phyloP scores from a whole-genome alignment of 2,797 vertebrate genomes.

The Gallinago nigripennis region DNA sequence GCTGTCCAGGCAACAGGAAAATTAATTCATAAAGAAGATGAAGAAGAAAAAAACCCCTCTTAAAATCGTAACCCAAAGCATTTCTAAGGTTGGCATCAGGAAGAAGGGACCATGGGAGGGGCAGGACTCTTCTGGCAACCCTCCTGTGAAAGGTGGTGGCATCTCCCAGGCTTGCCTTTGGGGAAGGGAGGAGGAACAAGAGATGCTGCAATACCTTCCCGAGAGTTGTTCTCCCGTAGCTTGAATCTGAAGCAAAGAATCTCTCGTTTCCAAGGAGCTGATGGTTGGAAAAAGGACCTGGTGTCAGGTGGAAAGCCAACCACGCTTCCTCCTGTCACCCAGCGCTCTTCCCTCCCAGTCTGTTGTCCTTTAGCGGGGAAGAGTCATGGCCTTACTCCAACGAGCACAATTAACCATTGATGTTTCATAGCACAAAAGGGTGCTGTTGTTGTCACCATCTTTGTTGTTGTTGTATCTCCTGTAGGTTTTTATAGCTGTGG shows the following conservation, averaged over 20 bases:
- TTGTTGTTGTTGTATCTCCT: conserved; percentile 37
- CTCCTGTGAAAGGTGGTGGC: neutral
- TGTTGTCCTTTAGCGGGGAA: conserved; percentile 8
- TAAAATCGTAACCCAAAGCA: conserved; percentile 22
- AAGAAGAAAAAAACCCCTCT: conserved; percentile 39
- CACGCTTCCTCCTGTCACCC: neutral
- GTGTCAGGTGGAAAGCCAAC: neutral
- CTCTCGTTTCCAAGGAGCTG: conserved; percentile 38
- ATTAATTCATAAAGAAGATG: neutral
- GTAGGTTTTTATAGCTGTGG: conserved; percentile 57
- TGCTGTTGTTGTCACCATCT: conserved; percentile 24
- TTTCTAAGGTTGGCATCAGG: neutral
- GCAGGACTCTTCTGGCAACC: conserved; percentile 46
- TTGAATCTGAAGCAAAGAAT: conserved; percentile 21
- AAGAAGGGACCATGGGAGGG: conserved; percentile 41
- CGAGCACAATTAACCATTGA: conserved; percentile 37
- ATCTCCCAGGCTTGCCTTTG: neutral
- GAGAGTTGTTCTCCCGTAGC: neutral
- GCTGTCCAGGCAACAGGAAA: conserved; percentile 28
- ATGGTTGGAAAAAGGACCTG: conserved; percentile 54
- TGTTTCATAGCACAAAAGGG: conserved; percentile 56
- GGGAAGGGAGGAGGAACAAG: conserved; percentile 20
- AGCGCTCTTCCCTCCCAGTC: neutral
- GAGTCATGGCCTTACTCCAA: conserved; percentile 62
- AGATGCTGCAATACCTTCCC: conserved; percentile 7